Percentiles rank a stretch among this genome's conserved stretches.
These are phyloP conservation scores for Vanessa cardui DNA, from an alignment of 2,888 invertebrate species.

Conservation along the genomic window DNA sequence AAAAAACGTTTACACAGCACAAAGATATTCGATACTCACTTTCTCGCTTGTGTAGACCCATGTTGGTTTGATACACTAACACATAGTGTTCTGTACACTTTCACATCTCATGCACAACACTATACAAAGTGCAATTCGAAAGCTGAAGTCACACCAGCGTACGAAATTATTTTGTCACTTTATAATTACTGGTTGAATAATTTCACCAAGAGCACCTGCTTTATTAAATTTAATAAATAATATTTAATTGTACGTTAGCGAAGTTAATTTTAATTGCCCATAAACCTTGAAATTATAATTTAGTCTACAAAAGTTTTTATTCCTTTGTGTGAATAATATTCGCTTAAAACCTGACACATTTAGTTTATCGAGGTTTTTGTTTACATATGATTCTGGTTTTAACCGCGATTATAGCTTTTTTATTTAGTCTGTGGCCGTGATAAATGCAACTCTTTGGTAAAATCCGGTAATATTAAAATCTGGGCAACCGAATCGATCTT, in stretches of 20 bases:
- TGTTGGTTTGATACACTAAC: conserved; percentile 49
- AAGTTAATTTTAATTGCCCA: not conserved
- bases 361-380: not conserved
- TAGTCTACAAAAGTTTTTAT: not conserved
- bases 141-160: conserved; percentile 28
- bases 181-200: conserved; percentile 11
- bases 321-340: not conserved
- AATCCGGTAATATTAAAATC: too few species aligned
- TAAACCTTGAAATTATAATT: conserved; percentile 9
- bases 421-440: too few species aligned
- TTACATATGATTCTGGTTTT: not conserved
- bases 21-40: conserved; percentile 54
- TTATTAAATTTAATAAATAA: not conserved
- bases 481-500: too few species aligned
- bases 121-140: conserved; percentile 36
- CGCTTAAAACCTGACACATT: not conserved
- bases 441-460: too few species aligned
- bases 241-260: not conserved
- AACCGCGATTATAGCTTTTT: too few species aligned
- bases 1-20: not conserved
- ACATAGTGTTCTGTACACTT: conserved; percentile 35
- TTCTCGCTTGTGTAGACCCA: conserved; percentile 72
- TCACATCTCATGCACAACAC: conserved; percentile 47
- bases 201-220: not conserved
- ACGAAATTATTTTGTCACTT: conserved; percentile 30